Conservation (phyloP, 2,797 vertebrate species). For the Dallia pectoralis region DNA sequence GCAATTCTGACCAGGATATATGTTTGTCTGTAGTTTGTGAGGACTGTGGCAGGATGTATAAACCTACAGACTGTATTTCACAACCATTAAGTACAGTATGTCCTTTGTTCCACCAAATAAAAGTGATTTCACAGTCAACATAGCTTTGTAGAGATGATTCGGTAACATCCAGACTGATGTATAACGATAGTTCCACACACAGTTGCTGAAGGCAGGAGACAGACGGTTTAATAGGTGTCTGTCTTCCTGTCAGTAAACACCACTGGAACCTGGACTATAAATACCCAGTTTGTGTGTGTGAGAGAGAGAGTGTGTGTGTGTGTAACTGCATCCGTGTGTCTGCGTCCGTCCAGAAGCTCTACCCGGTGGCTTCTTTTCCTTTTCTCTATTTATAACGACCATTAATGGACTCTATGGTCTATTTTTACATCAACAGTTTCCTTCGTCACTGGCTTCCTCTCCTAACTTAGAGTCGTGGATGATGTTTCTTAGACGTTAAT, state of each 20-base stretch:
- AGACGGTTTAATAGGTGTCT: slow-evolving; percentile 3
- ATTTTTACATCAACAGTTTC: slow-evolving; percentile 65
- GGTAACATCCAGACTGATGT: slow-evolving; percentile 27
- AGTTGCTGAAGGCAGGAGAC: no score
- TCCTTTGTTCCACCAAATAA: slow-evolving; percentile 64
- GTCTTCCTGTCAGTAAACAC: slow-evolving; percentile 53
- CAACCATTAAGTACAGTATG: slow-evolving; percentile 24
- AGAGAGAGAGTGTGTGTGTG: no score
- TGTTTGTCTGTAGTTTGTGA: slow-evolving; percentile 28
- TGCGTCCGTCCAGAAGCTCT: slow-evolving; percentile 36
- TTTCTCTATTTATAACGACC: slow-evolving; percentile 69
- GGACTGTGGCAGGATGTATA: no score
- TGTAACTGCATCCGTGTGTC: no score
- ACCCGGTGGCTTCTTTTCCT: slow-evolving; percentile 50
- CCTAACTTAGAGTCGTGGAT: slow-evolving; percentile 19
- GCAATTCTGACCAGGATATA: background rate
- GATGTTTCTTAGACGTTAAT: background rate
- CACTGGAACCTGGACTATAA: slow-evolving; percentile 59
- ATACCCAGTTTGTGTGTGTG: slow-evolving; percentile 41
- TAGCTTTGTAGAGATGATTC: slow-evolving; percentile 54
- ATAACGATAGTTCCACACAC: no score
- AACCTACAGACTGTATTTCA: no score
- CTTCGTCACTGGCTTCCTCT: slow-evolving; percentile 24
- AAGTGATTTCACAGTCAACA: slow-evolving; percentile 68
- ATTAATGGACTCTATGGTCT: slow-evolving; percentile 65